phyloP scores from a whole-genome alignment of 2,797 vertebrate species.

The Mallotus villosus region DNA sequence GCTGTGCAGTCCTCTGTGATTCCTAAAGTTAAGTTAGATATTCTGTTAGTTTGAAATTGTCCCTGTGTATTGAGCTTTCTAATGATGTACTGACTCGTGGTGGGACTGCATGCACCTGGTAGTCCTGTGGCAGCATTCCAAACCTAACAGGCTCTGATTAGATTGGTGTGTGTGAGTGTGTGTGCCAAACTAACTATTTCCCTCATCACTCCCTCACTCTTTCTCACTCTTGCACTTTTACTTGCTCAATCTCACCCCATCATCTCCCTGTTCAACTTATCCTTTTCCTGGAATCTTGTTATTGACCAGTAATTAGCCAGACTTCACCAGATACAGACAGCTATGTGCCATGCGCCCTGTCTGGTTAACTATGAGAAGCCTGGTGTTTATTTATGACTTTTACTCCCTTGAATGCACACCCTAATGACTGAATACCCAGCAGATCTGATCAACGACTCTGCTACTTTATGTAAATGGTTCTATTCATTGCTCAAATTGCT shows the following conservation, averaged over 20 bases:
- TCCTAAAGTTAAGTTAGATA: too few relatives aligned
- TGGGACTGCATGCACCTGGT: too few relatives aligned
- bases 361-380: not conserved
- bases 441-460: not conserved
- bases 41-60: too few relatives aligned
- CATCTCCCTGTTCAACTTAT: not conserved
- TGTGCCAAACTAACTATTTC: not conserved
- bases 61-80: too few relatives aligned
- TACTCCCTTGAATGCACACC: slow-evolving; percentile 27
- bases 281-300: not conserved
- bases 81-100: too few relatives aligned
- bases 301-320: not conserved
- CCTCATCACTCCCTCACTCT: not conserved
- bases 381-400: not conserved
- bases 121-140: too few relatives aligned
- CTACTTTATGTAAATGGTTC: not conserved
- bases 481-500: not conserved
- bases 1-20: too few relatives aligned
- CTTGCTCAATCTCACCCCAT: not conserved
- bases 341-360: not conserved
- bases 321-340: not conserved
- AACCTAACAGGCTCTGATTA: too few relatives aligned
- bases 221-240: not conserved
- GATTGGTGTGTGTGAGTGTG: too few relatives aligned
- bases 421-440: slow-evolving; percentile 29